Base-by-base conservation (phyloP, 2,888 invertebrate species). In the Myathropa florea region DNA sequence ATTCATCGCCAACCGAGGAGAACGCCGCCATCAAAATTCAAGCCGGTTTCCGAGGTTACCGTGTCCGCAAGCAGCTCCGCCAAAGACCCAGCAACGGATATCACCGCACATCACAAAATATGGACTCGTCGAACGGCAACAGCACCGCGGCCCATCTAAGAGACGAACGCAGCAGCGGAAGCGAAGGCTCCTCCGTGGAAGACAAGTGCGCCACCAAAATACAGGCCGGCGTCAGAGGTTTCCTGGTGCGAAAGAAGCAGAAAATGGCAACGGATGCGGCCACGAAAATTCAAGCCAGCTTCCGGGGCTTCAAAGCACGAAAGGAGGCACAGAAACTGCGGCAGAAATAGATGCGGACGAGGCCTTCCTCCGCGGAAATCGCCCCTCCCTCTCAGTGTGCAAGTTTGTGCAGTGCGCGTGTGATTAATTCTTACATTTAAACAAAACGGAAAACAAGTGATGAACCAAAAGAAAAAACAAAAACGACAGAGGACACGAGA, bases 11-110 rank as follows among this genome's bases (percentile, higher is more conserved):
- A 68, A 89, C 88, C 64, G 92, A 93, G 89, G 92, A 92, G 83
- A 91, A 89, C 88, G 94, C 94, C 26, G 94, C 94, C 10, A 93
- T 93, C 12, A 94, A 93, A 89, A 94, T 94, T 70, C 94, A 94
- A 90, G 94, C 94, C 55, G 93, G 93, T 71, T 94, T 94, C 89
- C 92, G 94, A 30, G 94, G 94, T 1, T 94, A 94, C 88, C 92
- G 93, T 2, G 93, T 93, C 10, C 91, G 94, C n/a, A 94, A 94
- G 83, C 93, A 93, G 77, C 88, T 94, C 39, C 91, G 90, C 80
- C 77, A 88, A n/a, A 53, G 72, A 73, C 71, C 80, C 75, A 72
- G 55, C 28, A 81, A 87, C 80, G 72, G 88, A 33, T 76, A 76
- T 59, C 71, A 57, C 12, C 46, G 67, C 59, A 57, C 70, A 60